Percentiles rank a stretch among this genome's conserved stretches.
Evolutionary conservation across 2,113 vertebrate genomes (phyloP).

Genomic region (Cyanoderma ruficeps): DNA sequence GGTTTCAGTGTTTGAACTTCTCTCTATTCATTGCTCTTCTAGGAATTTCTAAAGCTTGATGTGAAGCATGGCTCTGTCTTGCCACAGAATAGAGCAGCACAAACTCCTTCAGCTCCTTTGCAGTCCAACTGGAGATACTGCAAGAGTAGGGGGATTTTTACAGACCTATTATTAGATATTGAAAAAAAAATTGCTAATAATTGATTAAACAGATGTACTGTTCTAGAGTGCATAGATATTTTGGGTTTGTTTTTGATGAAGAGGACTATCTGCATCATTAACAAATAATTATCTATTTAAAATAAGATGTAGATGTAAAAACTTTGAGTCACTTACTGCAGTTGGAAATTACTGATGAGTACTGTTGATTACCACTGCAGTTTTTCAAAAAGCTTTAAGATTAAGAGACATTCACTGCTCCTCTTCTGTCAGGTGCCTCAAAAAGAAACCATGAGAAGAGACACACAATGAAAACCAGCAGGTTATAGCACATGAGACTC

Average conservation of each 20-base stretch:
- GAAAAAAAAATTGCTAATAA: conserved; percentile 28
- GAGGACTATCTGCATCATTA: not conserved
- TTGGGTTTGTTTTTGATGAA: not conserved
- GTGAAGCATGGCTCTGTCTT: not conserved
- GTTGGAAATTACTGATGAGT: conserved; percentile 62
- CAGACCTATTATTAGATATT: conserved; percentile 41
- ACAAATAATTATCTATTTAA: not conserved
- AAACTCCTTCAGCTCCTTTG: conserved; percentile 54
- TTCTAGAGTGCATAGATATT: not conserved
- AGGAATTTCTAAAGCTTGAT: conserved; percentile 10
- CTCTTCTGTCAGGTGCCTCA: conserved; percentile 64
- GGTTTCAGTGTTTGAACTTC: not conserved
- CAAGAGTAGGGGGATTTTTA: conserved; percentile 13
- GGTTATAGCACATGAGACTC: conserved; percentile 71
- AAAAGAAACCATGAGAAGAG: conserved; percentile 67
- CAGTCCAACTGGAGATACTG: conserved; percentile 36
- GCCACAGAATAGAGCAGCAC: conserved; percentile 1
- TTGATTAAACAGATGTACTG: conserved; percentile 16
- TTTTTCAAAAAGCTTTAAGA: conserved; percentile 68
- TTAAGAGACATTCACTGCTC: conserved; percentile 69
- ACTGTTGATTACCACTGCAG: conserved; percentile 66
- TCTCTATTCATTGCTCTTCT: conserved; percentile 20
- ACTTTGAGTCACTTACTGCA: conserved; percentile 55
- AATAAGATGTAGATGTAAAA: conserved; percentile 17
- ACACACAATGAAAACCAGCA: conserved; percentile 74